phyloP scores from a whole-genome alignment of 2,113 vertebrate genomes.

The Benthochromis sp. region DNA sequence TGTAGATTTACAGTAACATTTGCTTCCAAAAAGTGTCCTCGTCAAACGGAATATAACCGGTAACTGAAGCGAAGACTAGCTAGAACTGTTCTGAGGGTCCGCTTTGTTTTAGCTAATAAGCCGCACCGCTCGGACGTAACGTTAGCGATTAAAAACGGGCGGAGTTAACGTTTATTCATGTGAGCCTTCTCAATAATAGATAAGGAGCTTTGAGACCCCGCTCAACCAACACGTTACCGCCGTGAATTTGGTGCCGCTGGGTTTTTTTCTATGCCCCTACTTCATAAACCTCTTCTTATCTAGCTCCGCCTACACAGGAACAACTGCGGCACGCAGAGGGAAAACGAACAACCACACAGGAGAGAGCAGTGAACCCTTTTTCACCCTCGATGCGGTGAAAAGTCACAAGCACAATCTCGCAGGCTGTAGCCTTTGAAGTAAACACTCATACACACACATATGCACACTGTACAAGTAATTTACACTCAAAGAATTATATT shows the following conservation, averaged over 20 bases:
- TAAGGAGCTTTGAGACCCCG: neutral
- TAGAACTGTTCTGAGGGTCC: neutral
- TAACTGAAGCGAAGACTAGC: neutral
- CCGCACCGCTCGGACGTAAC: neutral
- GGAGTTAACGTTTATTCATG: neutral
- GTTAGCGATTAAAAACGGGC: neutral
- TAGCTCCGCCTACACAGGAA: constrained; percentile 33
- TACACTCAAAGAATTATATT: neutral
- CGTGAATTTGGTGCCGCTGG: neutral
- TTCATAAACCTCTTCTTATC: neutral
- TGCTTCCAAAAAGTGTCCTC: neutral
- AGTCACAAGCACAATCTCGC: neutral
- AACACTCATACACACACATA: neutral
- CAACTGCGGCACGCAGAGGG: neutral
- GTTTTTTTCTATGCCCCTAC: neutral
- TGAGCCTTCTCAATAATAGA: rapidly evolving
- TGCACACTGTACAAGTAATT: neutral
- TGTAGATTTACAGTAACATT: constrained; percentile 11
- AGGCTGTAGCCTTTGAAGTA: neutral
- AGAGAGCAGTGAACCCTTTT: neutral
- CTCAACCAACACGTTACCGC: neutral
- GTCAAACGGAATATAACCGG: neutral
- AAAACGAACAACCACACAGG: neutral
- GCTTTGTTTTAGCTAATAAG: constrained; percentile 21
- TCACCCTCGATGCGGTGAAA: neutral